phyloP scores from a whole-genome alignment of 2,888 invertebrate genomes.

The Idaea dimidiata region DNA sequence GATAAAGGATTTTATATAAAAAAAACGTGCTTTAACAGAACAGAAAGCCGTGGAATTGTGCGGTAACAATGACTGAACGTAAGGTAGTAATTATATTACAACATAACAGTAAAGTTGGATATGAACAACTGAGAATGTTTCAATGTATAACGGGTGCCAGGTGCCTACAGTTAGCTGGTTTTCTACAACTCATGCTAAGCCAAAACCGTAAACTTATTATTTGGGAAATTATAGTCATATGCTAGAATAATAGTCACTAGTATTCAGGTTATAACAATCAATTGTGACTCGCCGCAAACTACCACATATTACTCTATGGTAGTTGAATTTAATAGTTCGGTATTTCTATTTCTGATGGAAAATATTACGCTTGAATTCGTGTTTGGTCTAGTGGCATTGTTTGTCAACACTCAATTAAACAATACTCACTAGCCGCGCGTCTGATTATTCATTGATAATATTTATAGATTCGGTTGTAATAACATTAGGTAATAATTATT shows the following conservation, averaged over 20 bases:
- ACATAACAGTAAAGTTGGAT: not conserved
- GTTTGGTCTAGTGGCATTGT: not conserved
- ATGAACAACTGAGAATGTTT: not conserved
- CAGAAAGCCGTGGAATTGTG: not conserved
- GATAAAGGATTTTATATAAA: not conserved
- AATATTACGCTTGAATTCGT: not conserved
- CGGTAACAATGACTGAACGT: not conserved
- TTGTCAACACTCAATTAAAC: not conserved
- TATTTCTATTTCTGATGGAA: not conserved
- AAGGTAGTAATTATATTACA: not conserved
- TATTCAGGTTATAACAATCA: not conserved
- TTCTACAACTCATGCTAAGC: slow-evolving; percentile 33
- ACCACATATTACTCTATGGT: not conserved
- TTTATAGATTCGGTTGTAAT: not conserved
- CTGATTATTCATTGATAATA: not conserved
- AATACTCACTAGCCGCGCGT: not conserved
- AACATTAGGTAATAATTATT: not conserved
- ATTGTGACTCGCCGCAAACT: not conserved
- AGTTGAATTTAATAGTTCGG: not conserved
- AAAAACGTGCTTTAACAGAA: not conserved
- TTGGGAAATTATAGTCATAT: slow-evolving; percentile 45
- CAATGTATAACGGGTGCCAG: slow-evolving; percentile 42
- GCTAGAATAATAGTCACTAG: not conserved
- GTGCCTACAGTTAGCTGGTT: slow-evolving; percentile 38
- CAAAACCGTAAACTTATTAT: slow-evolving; percentile 44